phyloP scores from a whole-genome alignment of 2,888 invertebrate species.

The Lacanobia wlatinum region DNA sequence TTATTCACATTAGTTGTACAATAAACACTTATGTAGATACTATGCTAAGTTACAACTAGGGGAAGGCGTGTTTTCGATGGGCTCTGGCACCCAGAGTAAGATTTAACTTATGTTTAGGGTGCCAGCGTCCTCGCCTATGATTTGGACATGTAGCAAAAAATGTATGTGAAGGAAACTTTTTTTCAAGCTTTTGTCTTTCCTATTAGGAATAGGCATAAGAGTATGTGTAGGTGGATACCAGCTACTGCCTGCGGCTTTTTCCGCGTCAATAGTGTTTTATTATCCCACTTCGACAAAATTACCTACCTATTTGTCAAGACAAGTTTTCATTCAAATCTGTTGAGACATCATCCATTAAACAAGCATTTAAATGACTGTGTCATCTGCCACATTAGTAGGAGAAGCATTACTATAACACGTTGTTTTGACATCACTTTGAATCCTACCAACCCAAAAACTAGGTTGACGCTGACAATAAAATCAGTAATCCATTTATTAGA shows the following conservation, averaged over 20 bases:
- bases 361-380: not conserved
- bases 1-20: too few relatives aligned
- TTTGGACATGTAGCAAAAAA: too few relatives aligned
- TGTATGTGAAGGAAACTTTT: not conserved
- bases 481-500: conserved; percentile 62
- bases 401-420: not conserved
- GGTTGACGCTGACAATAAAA: conserved; percentile 54
- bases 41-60: too few relatives aligned
- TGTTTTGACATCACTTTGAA: not conserved
- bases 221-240: not conserved
- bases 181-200: not conserved
- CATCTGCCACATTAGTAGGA: not conserved
- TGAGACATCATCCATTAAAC: not conserved
- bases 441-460: conserved; percentile 9
- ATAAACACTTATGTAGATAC: too few relatives aligned
- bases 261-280: not conserved
- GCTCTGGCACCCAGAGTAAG: too few relatives aligned
- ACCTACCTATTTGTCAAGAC: not conserved
- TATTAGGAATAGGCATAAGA: not conserved
- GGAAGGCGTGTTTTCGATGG: too few relatives aligned
- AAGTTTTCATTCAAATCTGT: not conserved
- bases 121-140: too few relatives aligned
- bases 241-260: not conserved
- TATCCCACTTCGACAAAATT: not conserved
- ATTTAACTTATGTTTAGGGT: too few relatives aligned